Base-by-base conservation (phyloP, 2,888 invertebrate genomes). In the Aradus depressus region DNA sequence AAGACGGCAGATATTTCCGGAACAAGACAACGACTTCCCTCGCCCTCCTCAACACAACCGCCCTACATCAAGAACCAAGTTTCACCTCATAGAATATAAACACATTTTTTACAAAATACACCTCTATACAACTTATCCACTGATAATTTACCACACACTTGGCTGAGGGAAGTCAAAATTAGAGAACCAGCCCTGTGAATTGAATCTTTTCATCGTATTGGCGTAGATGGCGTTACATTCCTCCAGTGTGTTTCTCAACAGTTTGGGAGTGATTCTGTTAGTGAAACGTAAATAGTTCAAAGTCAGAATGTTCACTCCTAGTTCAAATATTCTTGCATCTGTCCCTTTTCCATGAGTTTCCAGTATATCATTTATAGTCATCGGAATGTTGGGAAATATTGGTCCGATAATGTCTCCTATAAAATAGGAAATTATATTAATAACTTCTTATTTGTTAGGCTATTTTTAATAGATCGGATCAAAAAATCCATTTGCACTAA, bases 331-430 rank as follows among this genome's bases (percentile, higher is more conserved):
- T 52, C 70, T 67, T 56, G 71, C 69, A 50, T 75, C 75, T 0
- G 69, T 72, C 2, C 70, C 69, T 51, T 72, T 71, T 22, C 69
- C 68, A 1, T 70, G 68, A 55, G 69, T 65, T 21, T 67, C 64
- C 52, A 75, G 61, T 25, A 67, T 57, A n/a, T 59, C 58, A 16
- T 61, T 54, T 38, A 64, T 60, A 5, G 61, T 63, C 12, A 67
- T 61, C 2, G 66, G 65, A 4, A 61, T 60, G 31, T 62, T 52
- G 3, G 67, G 67, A 56, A 71, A 69, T 6, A 69, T 67, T 5
- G 73, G 73, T 0, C 74, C 74, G 51, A 74, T 69, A 3, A 75
- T 67, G 60, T 74, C 74, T 59, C 74, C 74, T 73, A 60, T 22
- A 50, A 51, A 28, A 35, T 34, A 18, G 34, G 18, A 3, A 6